These are phyloP conservation scores for Diplazon laetatorius DNA, from an alignment of 2,888 invertebrate genomes.

Conservation along the genomic window DNA sequence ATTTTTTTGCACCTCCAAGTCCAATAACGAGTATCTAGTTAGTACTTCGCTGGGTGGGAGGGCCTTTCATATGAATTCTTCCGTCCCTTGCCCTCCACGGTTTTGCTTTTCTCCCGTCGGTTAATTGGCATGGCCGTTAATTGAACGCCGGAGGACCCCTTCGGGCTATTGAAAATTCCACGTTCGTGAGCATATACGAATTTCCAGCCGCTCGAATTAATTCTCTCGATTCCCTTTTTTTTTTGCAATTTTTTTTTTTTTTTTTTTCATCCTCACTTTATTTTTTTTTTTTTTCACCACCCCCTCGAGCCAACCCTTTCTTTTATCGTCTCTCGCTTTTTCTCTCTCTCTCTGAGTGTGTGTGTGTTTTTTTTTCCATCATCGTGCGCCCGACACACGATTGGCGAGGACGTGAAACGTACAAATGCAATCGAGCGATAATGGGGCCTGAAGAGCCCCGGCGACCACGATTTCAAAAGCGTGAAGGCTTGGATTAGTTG, in stretches of 20 bases:
- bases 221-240: conserved; percentile 23
- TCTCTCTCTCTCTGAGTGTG: too few species aligned
- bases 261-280: too few species aligned
- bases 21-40: conserved; percentile 17
- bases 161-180: conserved; percentile 54
- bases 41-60: conserved; percentile 31
- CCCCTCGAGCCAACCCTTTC: conserved; percentile 35
- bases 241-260: too few species aligned
- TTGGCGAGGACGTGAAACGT: conserved; percentile 13
- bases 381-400: conserved; percentile 27
- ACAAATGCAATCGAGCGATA: conserved; percentile 38
- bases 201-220: conserved; percentile 48
- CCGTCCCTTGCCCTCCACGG: conserved; percentile 16
- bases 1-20: conserved; percentile 11
- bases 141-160: conserved; percentile 62
- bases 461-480: conserved; percentile 7
- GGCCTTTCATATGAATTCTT: conserved; percentile 21
- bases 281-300: too few species aligned
- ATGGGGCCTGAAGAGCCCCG: conserved; percentile 10
- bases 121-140: conserved; percentile 71
- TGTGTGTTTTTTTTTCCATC: too few species aligned
- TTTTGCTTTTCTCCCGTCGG: conserved; percentile 45
- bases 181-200: conserved; percentile 25
- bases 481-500: conserved; percentile 20
- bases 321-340: conserved; percentile 22